A percentile compares a stretch with the other conserved stretches of the same genome.
Conservation (phyloP, 1,140 invertebrate genomes). For the Drosophila pseudoananassae region DNA sequence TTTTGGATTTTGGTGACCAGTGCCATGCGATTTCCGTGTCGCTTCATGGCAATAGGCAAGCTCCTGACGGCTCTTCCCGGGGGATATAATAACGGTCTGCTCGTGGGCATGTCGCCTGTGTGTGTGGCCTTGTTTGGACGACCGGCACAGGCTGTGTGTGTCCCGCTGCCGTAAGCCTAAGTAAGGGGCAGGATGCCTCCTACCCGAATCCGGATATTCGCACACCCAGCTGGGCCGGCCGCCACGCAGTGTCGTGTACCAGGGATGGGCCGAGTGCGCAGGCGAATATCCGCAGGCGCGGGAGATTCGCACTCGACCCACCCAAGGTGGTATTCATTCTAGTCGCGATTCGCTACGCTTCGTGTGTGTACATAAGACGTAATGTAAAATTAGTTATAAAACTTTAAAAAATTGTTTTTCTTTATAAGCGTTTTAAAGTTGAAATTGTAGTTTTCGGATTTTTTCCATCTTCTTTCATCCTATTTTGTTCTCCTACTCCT, state of each 20-base stretch:
- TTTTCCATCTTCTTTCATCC: constrained; percentile 15
- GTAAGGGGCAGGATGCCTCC: not conserved
- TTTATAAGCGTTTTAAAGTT: constrained; percentile 81
- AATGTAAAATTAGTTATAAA: constrained; percentile 78
- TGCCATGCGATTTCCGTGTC: constrained; percentile 76
- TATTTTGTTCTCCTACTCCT: constrained; percentile 1
- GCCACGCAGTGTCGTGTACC: constrained; percentile 40
- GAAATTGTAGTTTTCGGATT: constrained; percentile 78
- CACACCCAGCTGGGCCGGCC: constrained; percentile 26
- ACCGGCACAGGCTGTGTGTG: constrained; percentile 20
- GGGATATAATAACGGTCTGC: constrained; percentile 51
- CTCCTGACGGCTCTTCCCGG: not conserved
- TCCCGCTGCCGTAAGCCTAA: constrained; percentile 3
- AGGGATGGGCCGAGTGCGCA: constrained; percentile 57
- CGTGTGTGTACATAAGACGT: constrained; percentile 48
- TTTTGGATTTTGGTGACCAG: constrained; percentile 42
- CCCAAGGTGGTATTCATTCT: constrained; percentile 27
- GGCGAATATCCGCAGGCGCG: constrained; percentile 51
- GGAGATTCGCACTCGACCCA: constrained; percentile 46
- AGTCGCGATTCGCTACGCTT: not conserved
- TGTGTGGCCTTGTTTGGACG: constrained; percentile 38
- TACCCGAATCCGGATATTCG: constrained; percentile 54
- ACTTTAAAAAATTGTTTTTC: constrained; percentile 76
- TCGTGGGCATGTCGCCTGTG: constrained; percentile 34
- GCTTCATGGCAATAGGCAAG: constrained; percentile 52